Percentiles rank a stretch among this genome's conserved stretches.
phyloP scores from a whole-genome alignment of 2,113 vertebrate species.

The Pollimyrus isidori region DNA sequence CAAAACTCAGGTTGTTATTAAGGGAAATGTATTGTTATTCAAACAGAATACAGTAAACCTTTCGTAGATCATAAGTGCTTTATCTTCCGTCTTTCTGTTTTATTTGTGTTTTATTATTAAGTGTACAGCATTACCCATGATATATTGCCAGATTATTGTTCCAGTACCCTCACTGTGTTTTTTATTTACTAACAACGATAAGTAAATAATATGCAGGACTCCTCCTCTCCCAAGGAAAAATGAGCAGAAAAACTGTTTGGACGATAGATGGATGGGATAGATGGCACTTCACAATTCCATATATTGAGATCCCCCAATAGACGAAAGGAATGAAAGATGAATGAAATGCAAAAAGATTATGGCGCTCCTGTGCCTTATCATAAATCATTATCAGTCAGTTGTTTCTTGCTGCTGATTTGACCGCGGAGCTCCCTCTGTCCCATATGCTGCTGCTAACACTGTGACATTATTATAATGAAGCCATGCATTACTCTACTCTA shows the following conservation, averaged over 20 bases:
- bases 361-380: background rate
- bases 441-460: background rate
- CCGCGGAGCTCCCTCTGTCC: background rate
- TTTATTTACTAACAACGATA: background rate
- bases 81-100: background rate
- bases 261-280: background rate
- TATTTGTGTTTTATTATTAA: background rate
- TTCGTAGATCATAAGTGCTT: background rate
- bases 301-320: background rate
- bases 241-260: background rate
- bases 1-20: background rate
- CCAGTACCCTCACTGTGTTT: background rate
- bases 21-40: background rate
- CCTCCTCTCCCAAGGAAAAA: background rate
- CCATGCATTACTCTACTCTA: background rate
- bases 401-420: background rate
- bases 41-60: background rate
- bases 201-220: background rate
- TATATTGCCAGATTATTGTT: background rate
- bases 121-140: background rate
- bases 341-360: background rate
- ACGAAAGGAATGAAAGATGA: background rate
- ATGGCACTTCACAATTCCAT: background rate
- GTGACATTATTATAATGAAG: background rate
- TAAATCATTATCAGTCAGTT: background rate